Percentiles rank a stretch among this genome's conserved stretches.
Conservation (phyloP, 2,113 vertebrate genomes). For the Pontoporia blainvillei region DNA sequence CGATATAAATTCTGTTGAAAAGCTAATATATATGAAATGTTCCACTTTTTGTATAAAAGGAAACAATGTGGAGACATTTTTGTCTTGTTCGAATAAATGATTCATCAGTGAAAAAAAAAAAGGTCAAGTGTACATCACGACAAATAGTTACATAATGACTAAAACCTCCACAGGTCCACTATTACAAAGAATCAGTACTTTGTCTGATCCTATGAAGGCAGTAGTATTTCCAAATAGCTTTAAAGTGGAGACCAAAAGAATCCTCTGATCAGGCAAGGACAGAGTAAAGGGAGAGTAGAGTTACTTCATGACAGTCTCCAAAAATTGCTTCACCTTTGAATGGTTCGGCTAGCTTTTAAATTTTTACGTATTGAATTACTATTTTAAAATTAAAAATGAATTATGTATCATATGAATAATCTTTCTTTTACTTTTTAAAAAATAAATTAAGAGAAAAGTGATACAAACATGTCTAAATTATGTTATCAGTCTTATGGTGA, state of each 20-base stretch:
- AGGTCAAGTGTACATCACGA: neutral
- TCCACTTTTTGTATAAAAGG: slow-evolving; percentile 67
- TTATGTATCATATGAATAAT: neutral
- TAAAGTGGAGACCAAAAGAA: neutral
- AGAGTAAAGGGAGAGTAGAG: neutral
- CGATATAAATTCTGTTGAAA: slow-evolving; percentile 49
- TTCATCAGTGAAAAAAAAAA: slow-evolving; percentile 19
- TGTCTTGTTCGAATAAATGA: slow-evolving; percentile 78
- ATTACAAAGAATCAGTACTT: neutral
- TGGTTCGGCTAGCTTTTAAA: neutral
- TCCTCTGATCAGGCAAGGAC: neutral
- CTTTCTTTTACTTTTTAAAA: neutral
- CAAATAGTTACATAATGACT: neutral
- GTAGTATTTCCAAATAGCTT: neutral
- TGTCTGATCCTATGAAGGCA: neutral
- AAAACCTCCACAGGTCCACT: neutral
- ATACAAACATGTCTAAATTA: neutral
- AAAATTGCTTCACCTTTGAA: neutral
- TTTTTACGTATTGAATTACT: neutral
- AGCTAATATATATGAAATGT: slow-evolving; percentile 80
- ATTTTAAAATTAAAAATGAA: neutral
- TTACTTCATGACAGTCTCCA: neutral
- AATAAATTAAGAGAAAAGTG: neutral
- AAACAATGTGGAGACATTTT: slow-evolving; percentile 58
- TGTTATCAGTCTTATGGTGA: neutral